These are phyloP conservation scores for Esox niger DNA, from an alignment of 2,113 vertebrate genomes.

Conservation along the genomic window DNA sequence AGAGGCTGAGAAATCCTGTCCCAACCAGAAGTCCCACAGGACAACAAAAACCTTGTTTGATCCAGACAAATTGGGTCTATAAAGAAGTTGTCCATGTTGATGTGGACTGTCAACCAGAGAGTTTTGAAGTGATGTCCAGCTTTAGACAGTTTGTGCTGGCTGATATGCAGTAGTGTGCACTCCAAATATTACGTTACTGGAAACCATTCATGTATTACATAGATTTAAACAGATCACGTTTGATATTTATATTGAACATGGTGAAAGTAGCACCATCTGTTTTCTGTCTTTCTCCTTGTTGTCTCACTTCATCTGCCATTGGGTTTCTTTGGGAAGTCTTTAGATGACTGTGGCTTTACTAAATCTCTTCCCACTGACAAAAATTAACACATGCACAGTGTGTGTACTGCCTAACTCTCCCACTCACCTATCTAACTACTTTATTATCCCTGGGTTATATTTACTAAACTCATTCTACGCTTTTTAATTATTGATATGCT, in stretches of 20 bases:
- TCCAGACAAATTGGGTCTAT: too few species aligned
- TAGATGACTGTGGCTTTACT: slow-evolving; percentile 6
- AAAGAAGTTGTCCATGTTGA: too few species aligned
- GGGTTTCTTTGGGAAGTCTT: neutral
- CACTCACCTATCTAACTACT: slow-evolving; percentile 44
- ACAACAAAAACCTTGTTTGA: too few species aligned
- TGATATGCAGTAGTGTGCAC: slow-evolving; percentile 3
- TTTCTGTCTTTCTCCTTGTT: slow-evolving; percentile 7
- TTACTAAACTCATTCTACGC: slow-evolving; percentile 32
- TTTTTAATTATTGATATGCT: slow-evolving; percentile 21
- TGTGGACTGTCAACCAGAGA: neutral
- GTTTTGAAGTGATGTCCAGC: neutral
- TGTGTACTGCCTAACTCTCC: slow-evolving; percentile 21
- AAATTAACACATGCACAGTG: slow-evolving; percentile 12
- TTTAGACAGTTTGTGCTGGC: neutral
- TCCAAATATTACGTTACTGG: neutral
- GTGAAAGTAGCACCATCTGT: neutral
- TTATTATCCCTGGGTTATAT: slow-evolving; percentile 16
- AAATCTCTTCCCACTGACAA: slow-evolving; percentile 5
- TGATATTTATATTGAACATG: slow-evolving; percentile 11
- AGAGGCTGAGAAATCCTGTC: too few species aligned
- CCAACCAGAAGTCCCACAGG: too few species aligned
- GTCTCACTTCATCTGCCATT: slow-evolving; percentile 6
- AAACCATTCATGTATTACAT: slow-evolving; percentile 9
- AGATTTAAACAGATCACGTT: neutral